These are phyloP conservation scores for Poeciliopsis occidentalis DNA, from an alignment of 2,113 vertebrate genomes.

Conservation along the genomic window DNA sequence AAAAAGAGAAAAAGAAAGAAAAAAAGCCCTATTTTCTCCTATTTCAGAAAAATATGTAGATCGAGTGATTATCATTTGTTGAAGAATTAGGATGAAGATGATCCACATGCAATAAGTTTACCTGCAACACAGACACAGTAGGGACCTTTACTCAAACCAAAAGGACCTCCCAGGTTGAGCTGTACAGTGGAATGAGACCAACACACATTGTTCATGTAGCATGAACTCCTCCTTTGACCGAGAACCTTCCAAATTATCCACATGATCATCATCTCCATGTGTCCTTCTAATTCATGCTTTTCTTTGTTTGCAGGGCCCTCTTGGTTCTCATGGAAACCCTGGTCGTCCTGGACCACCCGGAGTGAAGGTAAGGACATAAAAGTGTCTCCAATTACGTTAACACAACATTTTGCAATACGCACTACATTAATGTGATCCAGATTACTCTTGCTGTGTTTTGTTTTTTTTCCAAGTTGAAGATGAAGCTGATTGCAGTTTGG, in stretches of 20 bases:
- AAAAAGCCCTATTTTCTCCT: not conserved
- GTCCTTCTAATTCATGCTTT: conserved; percentile 27
- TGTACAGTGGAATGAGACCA: not conserved
- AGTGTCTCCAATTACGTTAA: conserved; percentile 24
- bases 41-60: too few species aligned
- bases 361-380: conserved; percentile 80
- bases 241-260: conserved; percentile 10
- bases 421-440: not conserved
- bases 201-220: conserved; percentile 10
- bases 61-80: conserved; percentile 5
- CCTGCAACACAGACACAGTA: conserved; percentile 39
- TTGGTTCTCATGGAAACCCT: conserved; percentile 92
- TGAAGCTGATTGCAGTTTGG: not conserved
- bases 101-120: conserved; percentile 74
- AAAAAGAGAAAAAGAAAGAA: not conserved
- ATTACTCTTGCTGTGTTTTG: not conserved
- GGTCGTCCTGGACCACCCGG: conserved; percentile 87
- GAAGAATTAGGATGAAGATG: conserved; percentile 68
- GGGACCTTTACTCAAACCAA: conserved; percentile 41
- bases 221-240: not conserved
- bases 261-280: conserved; percentile 21
- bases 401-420: not conserved
- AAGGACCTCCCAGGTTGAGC: conserved; percentile 11
- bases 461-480: not conserved
- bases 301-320: conserved; percentile 85